Evolutionary conservation across 2,797 vertebrate species (phyloP), one percentile per base, ranked within the genome.

Genomic region (Scolopax rusticola): DNA sequence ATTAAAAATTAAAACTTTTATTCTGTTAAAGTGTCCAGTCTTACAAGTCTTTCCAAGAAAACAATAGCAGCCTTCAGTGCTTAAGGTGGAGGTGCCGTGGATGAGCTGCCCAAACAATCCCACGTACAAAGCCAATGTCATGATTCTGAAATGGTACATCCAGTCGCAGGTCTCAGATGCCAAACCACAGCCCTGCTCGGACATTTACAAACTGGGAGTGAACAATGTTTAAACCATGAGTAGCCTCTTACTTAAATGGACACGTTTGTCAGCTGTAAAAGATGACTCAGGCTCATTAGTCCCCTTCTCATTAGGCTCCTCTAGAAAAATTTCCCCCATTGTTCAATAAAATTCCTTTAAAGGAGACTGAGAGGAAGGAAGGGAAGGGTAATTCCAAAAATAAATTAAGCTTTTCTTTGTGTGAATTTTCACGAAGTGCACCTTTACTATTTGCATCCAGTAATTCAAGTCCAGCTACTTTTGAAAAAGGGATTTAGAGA

Each of bases 1-100:
- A 85, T 95, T 30, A 87, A 89, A 95, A 95, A 74, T 82, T 60
- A n/a, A 21, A 71, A 61, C 28, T 85, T 97, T 97, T 95, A 96
- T 97, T 97, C 89, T 65, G 57, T 84, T 89, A 10, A 89, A 94
- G 92, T 92, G 93, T 90, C 88, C 88, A 80, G 81, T 90, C 36
- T 18, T 91, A 97, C 95, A 97, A 74, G 65, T 89, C 86, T 83
- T 47, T 69, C 84, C 59, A 61, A 94, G 84, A 63, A 43, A 67
- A 84, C 71, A 87, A 38, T 23, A 85, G 84, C 95, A 96, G 93
- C 89, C 74, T 59, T 73, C 85, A 60, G 80, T 76, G 90, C 67
- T 79, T 14, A 40, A 2, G 4, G 71, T 84, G 89, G 92, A 97
- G 75, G 71, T 89, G 95, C 93, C 84, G 91, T 41, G 56, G 51